Evolutionary conservation across 2,888 invertebrate species (phyloP).

Genomic region (Seladonia tumulorum): DNA sequence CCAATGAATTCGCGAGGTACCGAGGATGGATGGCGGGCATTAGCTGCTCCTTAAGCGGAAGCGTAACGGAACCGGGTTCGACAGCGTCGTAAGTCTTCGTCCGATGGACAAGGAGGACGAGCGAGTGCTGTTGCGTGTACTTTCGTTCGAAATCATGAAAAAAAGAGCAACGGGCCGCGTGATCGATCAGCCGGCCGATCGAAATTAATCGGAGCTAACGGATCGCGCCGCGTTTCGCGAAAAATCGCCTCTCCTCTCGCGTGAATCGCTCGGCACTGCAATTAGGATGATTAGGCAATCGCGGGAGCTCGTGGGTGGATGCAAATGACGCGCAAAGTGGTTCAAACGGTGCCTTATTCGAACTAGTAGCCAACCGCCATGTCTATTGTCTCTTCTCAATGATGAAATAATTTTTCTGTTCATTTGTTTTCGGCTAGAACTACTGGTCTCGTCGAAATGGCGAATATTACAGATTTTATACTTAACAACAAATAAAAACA

Average conservation of each 20-base stretch:
- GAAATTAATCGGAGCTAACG: conserved; percentile 12
- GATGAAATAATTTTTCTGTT: neutral
- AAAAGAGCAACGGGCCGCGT: neutral
- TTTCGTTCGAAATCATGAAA: conserved; percentile 13
- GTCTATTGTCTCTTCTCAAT: neutral
- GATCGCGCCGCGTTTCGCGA: neutral
- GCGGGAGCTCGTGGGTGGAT: neutral
- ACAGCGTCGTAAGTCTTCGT: conserved; percentile 73
- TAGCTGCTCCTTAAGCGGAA: conserved; percentile 68
- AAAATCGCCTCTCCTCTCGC: neutral
- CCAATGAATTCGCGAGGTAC: conserved; percentile 58
- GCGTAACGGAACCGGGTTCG: conserved; percentile 74
- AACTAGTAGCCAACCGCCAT: neutral
- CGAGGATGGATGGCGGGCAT: conserved; percentile 57
- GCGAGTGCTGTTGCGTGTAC: conserved; percentile 14
- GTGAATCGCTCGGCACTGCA: neutral
- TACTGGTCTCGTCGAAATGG: neutral
- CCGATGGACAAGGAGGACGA: conserved; percentile 52
- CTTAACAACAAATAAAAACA: neutral
- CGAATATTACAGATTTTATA: neutral
- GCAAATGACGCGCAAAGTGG: neutral
- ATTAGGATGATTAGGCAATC: neutral
- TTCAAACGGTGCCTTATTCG: neutral
- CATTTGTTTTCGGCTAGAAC: neutral
- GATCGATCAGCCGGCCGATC: conserved; percentile 1